Conservation (phyloP, 2,797 vertebrate species). For the Pangasius macronema region DNA sequence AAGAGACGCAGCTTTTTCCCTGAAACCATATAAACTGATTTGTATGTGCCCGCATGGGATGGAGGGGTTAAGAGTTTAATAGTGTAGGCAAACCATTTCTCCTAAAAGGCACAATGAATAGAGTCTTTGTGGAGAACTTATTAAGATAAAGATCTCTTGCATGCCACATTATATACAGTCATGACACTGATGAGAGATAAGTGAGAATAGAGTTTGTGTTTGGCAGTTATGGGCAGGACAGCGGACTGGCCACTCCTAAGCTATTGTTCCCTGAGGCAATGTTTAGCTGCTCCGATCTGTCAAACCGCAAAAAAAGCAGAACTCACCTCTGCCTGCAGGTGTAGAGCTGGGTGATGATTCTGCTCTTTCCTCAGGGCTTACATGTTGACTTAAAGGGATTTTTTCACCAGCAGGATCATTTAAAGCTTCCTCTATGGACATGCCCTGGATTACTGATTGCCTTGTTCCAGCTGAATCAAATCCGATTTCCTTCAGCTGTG, state of each 20-base stretch:
- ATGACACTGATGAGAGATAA: slow-evolving; percentile 42
- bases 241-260: slow-evolving; percentile 63
- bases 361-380: slow-evolving; percentile 19
- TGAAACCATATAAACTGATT: slow-evolving; percentile 56
- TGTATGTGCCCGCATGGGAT: neutral
- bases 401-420: slow-evolving; percentile 11
- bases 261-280: slow-evolving; percentile 65
- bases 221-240: slow-evolving; percentile 72
- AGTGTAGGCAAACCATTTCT: slow-evolving; percentile 46
- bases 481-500: slow-evolving; percentile 12
- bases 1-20: slow-evolving; percentile 77
- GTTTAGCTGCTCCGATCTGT: slow-evolving; percentile 62
- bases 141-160: slow-evolving; percentile 47
- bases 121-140: slow-evolving; percentile 41
- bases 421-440: slow-evolving; percentile 12
- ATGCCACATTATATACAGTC: slow-evolving; percentile 18
- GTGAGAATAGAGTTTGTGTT: slow-evolving; percentile 60
- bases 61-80: neutral
- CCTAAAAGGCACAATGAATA: slow-evolving; percentile 41
- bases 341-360: slow-evolving; percentile 42
- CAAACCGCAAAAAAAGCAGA: slow-evolving; percentile 75
- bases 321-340: slow-evolving; percentile 74
- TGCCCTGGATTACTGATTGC: neutral
- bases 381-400: slow-evolving; percentile 29
- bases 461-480: neutral